phyloP scores from a whole-genome alignment of 2,888 invertebrate genomes.

The Minunthozetes semirufus region DNA sequence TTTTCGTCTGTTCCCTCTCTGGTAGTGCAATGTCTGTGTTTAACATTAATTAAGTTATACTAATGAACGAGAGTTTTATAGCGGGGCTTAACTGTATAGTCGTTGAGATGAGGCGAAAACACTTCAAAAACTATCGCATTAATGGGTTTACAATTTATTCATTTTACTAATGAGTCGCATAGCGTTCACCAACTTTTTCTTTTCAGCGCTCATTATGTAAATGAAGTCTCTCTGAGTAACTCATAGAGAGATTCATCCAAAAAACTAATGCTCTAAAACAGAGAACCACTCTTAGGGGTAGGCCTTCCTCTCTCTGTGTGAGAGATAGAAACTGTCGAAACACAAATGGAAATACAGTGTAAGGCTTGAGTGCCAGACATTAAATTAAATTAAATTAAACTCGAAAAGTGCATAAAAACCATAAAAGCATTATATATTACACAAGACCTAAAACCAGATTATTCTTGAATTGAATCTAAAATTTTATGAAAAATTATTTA shows the following conservation, averaged over 20 bases:
- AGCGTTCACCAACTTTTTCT: constrained; percentile 9
- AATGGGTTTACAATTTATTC: constrained; percentile 22
- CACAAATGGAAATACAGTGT: constrained; percentile 11
- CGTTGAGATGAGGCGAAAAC: neutral
- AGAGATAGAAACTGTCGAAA: neutral
- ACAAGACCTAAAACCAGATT: too few species aligned
- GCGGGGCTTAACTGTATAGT: neutral
- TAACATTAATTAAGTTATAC: neutral
- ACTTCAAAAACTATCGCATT: constrained; percentile 1
- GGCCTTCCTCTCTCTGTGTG: neutral
- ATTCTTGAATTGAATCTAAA: too few species aligned
- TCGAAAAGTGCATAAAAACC: constrained; percentile 2
- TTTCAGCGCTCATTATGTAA: constrained; percentile 21
- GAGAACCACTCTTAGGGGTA: neutral
- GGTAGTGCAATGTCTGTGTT: too few species aligned
- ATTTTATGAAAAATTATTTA: too few species aligned
- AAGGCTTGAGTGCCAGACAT: constrained; percentile 23
- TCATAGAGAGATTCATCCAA: constrained; percentile 16
- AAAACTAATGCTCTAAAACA: constrained; percentile 23
- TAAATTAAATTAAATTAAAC: constrained; percentile 21
- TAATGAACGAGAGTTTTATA: neutral
- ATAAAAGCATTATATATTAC: neutral
- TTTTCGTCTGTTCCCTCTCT: too few species aligned
- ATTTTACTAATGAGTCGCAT: constrained; percentile 25
- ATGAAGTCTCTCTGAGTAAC: constrained; percentile 22